Evolutionary conservation across 2,797 vertebrate species (phyloP).

Genomic region (Anas georgica): DNA sequence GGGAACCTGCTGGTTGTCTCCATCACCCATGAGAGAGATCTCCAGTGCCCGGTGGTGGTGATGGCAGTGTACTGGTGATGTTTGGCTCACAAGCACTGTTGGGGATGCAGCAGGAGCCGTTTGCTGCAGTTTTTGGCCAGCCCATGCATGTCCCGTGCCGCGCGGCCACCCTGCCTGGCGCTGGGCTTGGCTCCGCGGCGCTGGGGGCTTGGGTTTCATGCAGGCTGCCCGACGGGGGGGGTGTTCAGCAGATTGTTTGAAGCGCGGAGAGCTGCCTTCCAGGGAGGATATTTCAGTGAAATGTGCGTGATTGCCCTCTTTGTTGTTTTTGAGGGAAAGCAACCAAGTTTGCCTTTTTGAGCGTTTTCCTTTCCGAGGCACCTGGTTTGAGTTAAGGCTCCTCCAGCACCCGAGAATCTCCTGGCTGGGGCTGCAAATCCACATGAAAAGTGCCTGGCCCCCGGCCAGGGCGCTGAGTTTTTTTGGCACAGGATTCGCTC

Average conservation of each 20-base stretch:
- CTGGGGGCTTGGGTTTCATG: neutral
- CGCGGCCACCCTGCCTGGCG: fast-evolving
- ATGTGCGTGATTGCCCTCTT: constrained; percentile 21
- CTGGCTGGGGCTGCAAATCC: constrained; percentile 70
- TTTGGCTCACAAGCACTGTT: neutral
- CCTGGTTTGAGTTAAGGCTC: constrained; percentile 76
- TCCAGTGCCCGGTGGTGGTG: neutral
- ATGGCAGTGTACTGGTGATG: neutral
- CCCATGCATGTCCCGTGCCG: neutral
- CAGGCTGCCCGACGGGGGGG: neutral
- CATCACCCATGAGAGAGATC: fast-evolving
- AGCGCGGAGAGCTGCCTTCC: neutral
- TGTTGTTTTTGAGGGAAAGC: constrained; percentile 3
- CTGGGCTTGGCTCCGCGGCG: neutral
- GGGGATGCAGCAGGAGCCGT: neutral
- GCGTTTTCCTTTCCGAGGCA: constrained; percentile 66
- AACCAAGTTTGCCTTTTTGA: constrained; percentile 55
- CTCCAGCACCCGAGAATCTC: constrained; percentile 73
- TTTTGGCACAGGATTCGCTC: constrained; percentile 51
- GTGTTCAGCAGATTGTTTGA: constrained; percentile 11
- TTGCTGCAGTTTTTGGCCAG: neutral
- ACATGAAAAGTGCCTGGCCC: constrained; percentile 71
- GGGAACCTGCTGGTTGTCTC: fast-evolving
- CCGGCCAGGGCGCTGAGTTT: constrained; percentile 45
- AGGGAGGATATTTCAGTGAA: constrained; percentile 25